Evolutionary conservation across 2,113 vertebrate genomes (phyloP).

Genomic region (Periophthalmus modestus): DNA sequence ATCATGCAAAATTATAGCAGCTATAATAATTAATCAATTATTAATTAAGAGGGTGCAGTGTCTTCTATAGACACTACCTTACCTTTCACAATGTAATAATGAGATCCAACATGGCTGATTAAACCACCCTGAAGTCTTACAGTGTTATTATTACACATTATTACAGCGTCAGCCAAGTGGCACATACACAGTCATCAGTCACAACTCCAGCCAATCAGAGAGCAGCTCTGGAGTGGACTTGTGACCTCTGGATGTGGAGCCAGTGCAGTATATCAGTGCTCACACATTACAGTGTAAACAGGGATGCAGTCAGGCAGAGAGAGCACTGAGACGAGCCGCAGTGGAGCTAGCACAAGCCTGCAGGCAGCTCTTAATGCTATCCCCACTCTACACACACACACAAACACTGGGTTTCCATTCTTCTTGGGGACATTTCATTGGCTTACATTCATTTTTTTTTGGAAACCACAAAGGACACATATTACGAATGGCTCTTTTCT

Average conservation of each 20-base stretch:
- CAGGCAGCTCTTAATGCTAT: conserved; percentile 38
- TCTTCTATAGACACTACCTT: not conserved
- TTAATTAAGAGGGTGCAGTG: not conserved
- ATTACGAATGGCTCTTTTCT: too few species aligned
- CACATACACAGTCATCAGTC: not conserved
- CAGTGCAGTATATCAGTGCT: not conserved
- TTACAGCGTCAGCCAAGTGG: not conserved
- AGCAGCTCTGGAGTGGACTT: not conserved
- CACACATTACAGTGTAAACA: not conserved
- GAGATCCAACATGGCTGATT: not conserved
- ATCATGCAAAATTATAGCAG: too few species aligned
- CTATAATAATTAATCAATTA: too few species aligned
- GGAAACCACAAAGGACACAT: too few species aligned
- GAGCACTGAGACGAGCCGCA: conserved; percentile 1
- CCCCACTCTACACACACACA: conserved; percentile 1
- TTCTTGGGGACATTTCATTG: too few species aligned
- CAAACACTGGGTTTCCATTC: too few species aligned
- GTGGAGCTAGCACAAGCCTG: conserved; percentile 10
- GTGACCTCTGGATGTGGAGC: not conserved
- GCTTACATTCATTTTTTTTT: too few species aligned
- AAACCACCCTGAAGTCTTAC: not conserved
- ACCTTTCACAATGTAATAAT: not conserved
- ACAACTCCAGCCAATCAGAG: not conserved
- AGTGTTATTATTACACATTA: not conserved
- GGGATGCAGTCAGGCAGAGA: not conserved